Base-by-base conservation (phyloP, 2,888 invertebrate species). In the Eupithecia tripunctaria region DNA sequence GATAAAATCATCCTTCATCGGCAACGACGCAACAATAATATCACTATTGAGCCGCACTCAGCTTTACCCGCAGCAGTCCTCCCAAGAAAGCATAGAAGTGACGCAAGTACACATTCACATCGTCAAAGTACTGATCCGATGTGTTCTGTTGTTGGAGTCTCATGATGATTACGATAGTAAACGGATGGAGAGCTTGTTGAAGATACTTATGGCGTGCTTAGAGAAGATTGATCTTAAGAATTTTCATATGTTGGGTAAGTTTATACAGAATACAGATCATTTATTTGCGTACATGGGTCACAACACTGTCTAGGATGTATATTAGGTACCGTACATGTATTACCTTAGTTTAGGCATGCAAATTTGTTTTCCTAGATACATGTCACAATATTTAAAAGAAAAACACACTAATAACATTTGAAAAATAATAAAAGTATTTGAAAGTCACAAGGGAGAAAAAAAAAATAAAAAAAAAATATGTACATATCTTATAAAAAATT, bases 171-270 rank as follows among this genome's bases (percentile, higher is more conserved):
- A 86, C 62, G 88, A 89, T 62, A 82, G 79, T 63, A 78, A 80
- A 47, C 87, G 84, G 70, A 82, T 92, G 82, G 92, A 94, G 76
- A 92, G 91, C 56, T 80, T 94, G 4, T 51, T 94, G 36, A 94
- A 93, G 78, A 94, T 94, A 77, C 75, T 94, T 67, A 79, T 92
- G 14, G 81, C 89, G 0, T 94, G 94, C 71, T 85, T 95, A 81
- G 88, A 91, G 21, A 89, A 84, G 78, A 81, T 93, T 1, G 92
- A 94, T 74, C 83, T 94, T 81, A 92, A 88, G 77, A 92, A 95
- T 81, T 94, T 94, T 86, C 93, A 94, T 81, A 89, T 90, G 86
- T 81, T 94, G 32, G 94, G 95, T 95, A 82, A 86, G 89, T 76
- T 73, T 21, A 14, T 21, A 2, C 21, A 10, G 43, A 43, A 12